These are phyloP conservation scores for Chrosomus eos DNA, from an alignment of 2,797 vertebrate genomes.

Conservation along the genomic window DNA sequence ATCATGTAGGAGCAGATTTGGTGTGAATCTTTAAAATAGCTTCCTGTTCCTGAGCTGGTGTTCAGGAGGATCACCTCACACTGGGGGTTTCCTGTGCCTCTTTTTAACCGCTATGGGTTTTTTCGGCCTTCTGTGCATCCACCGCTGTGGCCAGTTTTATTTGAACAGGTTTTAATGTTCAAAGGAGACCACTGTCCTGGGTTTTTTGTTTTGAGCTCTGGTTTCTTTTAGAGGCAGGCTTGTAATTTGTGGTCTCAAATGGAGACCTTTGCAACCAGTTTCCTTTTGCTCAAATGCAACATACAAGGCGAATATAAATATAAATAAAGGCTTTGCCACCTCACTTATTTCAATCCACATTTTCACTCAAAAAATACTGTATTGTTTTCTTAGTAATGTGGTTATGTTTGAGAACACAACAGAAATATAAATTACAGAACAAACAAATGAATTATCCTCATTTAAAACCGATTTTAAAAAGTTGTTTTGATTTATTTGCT, in stretches of 20 bases:
- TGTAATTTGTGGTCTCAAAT: conserved; percentile 66
- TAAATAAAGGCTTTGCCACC: conserved; percentile 50
- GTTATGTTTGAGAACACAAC: conserved; percentile 27
- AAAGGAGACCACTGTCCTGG: conserved; percentile 51
- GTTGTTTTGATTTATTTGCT: background rate
- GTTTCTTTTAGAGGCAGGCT: conserved; percentile 54
- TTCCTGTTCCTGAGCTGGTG: background rate
- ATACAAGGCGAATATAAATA: conserved; percentile 52
- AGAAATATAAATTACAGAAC: conserved; percentile 1
- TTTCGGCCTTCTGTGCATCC: conserved; percentile 5
- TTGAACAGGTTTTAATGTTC: conserved; percentile 45
- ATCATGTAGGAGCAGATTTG: background rate
- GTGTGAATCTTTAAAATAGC: background rate
- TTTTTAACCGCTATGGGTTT: background rate
- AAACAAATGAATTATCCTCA: background rate
- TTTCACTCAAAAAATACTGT: conserved; percentile 22
- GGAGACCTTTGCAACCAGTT: conserved; percentile 55
- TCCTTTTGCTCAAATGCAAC: conserved; percentile 51
- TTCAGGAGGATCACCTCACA: conserved; percentile 38
- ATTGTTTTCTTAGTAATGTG: conserved; percentile 42
- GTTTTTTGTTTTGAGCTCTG: conserved; percentile 56
- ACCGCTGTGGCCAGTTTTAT: conserved; percentile 22
- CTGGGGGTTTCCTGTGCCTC: conserved; percentile 17
- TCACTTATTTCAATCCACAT: conserved; percentile 18
- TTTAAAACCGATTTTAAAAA: background rate